These are phyloP conservation scores for Hozukius guyotensis DNA, from an alignment of 2,797 vertebrate species.

Conservation along the genomic window DNA sequence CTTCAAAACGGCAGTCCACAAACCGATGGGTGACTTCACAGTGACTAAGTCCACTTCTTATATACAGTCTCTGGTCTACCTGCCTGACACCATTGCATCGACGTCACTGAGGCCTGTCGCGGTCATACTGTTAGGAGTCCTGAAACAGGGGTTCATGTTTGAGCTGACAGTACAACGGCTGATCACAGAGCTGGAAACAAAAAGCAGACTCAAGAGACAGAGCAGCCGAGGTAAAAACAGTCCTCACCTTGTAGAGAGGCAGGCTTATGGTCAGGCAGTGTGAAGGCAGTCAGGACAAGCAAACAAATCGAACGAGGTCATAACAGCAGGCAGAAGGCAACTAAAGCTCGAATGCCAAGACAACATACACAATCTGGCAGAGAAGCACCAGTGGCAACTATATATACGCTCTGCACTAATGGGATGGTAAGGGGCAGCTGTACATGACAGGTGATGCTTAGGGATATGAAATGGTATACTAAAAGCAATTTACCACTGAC, in stretches of 20 bases:
- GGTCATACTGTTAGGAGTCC: neutral
- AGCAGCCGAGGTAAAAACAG: neutral
- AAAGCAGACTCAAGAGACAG: neutral
- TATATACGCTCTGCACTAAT: neutral
- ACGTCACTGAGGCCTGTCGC: neutral
- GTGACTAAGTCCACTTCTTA: too few species aligned
- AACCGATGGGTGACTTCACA: too few species aligned
- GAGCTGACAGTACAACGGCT: neutral
- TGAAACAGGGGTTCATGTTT: neutral
- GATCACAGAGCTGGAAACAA: constrained; percentile 5
- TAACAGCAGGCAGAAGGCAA: neutral
- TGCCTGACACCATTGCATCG: neutral
- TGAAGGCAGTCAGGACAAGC: neutral
- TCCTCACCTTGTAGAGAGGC: neutral
- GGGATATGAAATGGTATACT: neutral
- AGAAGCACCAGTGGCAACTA: neutral
- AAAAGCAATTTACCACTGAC: neutral
- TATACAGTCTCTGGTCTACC: neutral
- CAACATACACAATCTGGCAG: neutral
- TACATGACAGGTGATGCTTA: constrained; percentile 2
- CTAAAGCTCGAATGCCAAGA: neutral
- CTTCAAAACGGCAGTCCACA: neutral
- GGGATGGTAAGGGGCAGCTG: neutral
- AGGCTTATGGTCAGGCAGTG: neutral
- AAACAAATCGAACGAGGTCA: constrained; percentile 13